A percentile compares a stretch with the other conserved stretches of the same genome.
Evolutionary conservation across 2,888 invertebrate genomes (phyloP).

Genomic region (Lissocephala sabroskyi): DNA sequence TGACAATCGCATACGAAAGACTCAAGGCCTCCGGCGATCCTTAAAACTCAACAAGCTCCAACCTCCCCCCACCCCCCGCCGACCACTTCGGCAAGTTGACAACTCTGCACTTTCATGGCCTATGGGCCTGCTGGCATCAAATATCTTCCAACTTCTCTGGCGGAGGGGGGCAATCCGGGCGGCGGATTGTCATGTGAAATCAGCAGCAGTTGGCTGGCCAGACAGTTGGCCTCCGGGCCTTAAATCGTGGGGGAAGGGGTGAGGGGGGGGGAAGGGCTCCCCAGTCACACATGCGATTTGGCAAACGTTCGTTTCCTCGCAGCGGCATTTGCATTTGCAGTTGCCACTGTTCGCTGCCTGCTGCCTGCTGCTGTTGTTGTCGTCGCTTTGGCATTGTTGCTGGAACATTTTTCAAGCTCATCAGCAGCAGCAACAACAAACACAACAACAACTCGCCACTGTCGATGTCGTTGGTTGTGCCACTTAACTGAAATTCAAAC

Average conservation of each 20-base stretch:
- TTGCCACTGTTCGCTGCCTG: too few species aligned
- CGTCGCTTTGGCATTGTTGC: slow-evolving; percentile 5
- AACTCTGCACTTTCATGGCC: slow-evolving; percentile 47
- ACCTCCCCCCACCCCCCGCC: slow-evolving; percentile 6
- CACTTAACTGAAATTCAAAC: slow-evolving; percentile 50
- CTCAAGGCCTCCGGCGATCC: slow-evolving; percentile 49
- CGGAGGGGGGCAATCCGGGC: slow-evolving; percentile 5
- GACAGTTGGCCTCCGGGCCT: background rate
- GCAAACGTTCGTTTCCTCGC: slow-evolving; percentile 21
- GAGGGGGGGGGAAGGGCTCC: background rate
- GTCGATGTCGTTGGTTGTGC: slow-evolving; percentile 7
- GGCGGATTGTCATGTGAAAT: slow-evolving; percentile 44
- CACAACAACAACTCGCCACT: slow-evolving; percentile 3
- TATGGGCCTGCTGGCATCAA: slow-evolving; percentile 37
- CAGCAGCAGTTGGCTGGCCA: slow-evolving; percentile 28
- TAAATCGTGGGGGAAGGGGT: background rate
- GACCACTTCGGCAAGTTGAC: background rate
- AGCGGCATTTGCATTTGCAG: slow-evolving; percentile 30
- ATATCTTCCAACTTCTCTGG: slow-evolving; percentile 24
- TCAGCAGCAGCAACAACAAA: slow-evolving; percentile 14
- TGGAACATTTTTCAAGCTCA: slow-evolving; percentile 33
- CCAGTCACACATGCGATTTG: slow-evolving; percentile 26
- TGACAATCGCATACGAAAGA: too few species aligned
- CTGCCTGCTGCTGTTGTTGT: background rate
- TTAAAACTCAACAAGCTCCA: slow-evolving; percentile 37